Percentiles rank a stretch among this genome's conserved stretches.
Evolutionary conservation across 2,888 invertebrate species (phyloP).

Genomic region (Aplocera efformata): DNA sequence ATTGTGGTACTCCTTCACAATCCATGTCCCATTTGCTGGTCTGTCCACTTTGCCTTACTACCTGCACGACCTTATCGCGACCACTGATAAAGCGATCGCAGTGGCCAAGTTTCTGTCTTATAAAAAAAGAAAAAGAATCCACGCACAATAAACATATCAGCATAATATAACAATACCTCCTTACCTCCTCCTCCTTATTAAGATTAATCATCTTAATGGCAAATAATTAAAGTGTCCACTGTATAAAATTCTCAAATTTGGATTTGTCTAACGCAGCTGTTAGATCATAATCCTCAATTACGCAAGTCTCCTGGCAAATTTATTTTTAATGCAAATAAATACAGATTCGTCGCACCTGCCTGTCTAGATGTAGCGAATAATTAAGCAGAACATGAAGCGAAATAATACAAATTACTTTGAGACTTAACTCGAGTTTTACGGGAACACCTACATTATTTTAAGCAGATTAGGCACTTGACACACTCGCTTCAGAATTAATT

Average conservation of each 20-base stretch:
- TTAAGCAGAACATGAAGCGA: conserved; percentile 70
- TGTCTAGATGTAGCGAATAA: conserved; percentile 69
- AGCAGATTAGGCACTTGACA: conserved; percentile 51
- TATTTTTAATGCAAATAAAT: conserved; percentile 78
- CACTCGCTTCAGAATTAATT: conserved; percentile 42
- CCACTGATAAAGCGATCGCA: no score
- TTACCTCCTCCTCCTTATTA: no score
- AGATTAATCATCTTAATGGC: conserved; percentile 58
- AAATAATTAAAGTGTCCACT: conserved; percentile 53
- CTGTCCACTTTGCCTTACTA: no score
- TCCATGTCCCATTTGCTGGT: no score
- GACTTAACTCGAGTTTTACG: conserved; percentile 64
- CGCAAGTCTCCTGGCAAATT: conserved; percentile 65
- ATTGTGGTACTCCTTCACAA: no score
- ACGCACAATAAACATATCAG: no score
- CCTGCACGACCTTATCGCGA: no score
- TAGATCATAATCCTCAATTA: conserved; percentile 69
- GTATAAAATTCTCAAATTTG: conserved; percentile 67
- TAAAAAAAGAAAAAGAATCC: no score
- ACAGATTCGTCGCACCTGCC: conserved; percentile 75
- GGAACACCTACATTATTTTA: conserved; percentile 51
- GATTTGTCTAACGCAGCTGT: conserved; percentile 69
- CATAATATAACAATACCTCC: no score
- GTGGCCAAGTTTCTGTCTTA: no score
- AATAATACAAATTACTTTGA: conserved; percentile 72